Percentiles rank a stretch among this genome's conserved stretches.
These are phyloP conservation scores for Acrossocheilus fasciatus DNA, from an alignment of 2,797 vertebrate species.

Conservation along the genomic window DNA sequence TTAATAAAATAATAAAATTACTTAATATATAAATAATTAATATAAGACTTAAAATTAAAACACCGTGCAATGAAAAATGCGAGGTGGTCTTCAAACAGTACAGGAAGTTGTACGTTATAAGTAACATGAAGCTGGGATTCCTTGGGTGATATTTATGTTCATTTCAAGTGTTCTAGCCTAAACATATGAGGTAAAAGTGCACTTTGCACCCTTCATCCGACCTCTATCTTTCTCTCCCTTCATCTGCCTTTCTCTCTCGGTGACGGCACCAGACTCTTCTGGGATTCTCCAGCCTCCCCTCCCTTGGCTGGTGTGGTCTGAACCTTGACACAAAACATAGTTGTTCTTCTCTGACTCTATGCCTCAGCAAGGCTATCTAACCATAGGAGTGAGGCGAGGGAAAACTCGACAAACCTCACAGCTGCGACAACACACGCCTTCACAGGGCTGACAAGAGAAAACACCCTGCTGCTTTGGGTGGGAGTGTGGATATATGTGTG, in stretches of 20 bases:
- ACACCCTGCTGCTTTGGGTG: constrained; percentile 41
- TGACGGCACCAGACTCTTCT: constrained; percentile 25
- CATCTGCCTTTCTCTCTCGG: not conserved
- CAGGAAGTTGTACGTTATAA: constrained; percentile 36
- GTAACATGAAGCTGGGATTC: constrained; percentile 12
- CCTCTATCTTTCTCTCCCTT: constrained; percentile 5
- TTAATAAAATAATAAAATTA: not conserved
- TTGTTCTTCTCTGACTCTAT: constrained; percentile 49
- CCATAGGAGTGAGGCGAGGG: constrained; percentile 65
- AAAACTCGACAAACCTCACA: constrained; percentile 75
- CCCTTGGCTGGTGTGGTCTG: constrained; percentile 16
- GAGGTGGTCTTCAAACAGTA: constrained; percentile 4
- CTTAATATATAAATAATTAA: not conserved
- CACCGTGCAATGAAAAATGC: not conserved
- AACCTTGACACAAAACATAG: constrained; percentile 38
- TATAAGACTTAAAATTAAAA: not conserved
- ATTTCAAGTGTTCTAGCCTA: constrained; percentile 28
- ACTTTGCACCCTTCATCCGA: not conserved
- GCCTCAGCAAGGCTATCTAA: constrained; percentile 64
- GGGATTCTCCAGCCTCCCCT: constrained; percentile 19
- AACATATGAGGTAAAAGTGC: constrained; percentile 9
- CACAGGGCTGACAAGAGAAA: constrained; percentile 54
- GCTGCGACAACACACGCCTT: constrained; percentile 70
- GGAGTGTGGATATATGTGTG: constrained; percentile 33
- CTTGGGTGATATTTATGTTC: constrained; percentile 38